phyloP scores from a whole-genome alignment of 2,797 vertebrate genomes.

The Rhinophrynus dorsalis region DNA sequence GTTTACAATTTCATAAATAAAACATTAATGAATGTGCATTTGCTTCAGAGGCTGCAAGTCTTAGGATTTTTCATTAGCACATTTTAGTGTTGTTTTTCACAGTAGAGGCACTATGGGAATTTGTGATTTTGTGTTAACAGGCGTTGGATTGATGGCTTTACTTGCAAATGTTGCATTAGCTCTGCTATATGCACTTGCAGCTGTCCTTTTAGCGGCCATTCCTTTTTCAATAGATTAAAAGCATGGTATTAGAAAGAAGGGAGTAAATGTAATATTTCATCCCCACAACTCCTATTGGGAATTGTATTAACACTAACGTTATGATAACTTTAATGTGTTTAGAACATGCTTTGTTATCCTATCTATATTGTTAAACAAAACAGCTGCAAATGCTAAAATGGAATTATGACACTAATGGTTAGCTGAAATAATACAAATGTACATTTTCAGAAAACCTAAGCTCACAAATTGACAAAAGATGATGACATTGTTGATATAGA shows the following conservation, averaged over 20 bases:
- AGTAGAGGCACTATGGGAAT: constrained; percentile 45
- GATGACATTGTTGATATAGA: too few species aligned
- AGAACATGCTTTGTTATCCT: too few species aligned
- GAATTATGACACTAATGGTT: too few species aligned
- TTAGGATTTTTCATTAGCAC: constrained; percentile 51
- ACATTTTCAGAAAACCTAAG: too few species aligned
- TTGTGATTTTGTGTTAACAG: constrained; percentile 48
- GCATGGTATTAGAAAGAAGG: constrained; percentile 23
- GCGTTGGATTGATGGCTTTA: constrained; percentile 40
- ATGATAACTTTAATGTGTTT: too few species aligned
- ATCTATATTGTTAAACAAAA: too few species aligned
- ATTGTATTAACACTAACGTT: too few species aligned
- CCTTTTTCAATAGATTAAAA: constrained; percentile 27
- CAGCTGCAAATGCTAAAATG: too few species aligned
- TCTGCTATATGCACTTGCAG: constrained; percentile 20
- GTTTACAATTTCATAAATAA: constrained; percentile 54
- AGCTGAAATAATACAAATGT: too few species aligned
- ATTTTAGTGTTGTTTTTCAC: constrained; percentile 51
- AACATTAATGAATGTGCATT: constrained; percentile 51
- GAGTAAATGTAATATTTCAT: not conserved
- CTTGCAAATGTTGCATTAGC: constrained; percentile 49
- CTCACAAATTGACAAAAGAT: too few species aligned
- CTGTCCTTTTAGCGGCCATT: constrained; percentile 37
- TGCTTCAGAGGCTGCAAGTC: constrained; percentile 48
- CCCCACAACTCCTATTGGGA: not conserved